Evolutionary conservation across 2,888 invertebrate genomes (phyloP).

Genomic region (Euzetes globulus): DNA sequence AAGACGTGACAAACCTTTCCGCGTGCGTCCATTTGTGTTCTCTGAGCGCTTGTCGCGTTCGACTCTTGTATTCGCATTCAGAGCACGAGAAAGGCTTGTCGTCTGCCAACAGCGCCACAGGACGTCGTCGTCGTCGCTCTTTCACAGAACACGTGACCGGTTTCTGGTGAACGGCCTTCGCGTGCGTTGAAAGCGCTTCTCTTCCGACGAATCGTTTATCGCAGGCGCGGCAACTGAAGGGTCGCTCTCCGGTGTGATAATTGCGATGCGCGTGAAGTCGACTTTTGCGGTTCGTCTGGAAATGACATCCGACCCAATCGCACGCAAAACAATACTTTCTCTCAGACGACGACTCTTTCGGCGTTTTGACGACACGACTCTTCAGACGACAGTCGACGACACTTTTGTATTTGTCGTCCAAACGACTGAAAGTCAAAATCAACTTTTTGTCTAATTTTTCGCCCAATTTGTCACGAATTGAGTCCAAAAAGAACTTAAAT

Average conservation of each 20-base stretch:
- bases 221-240: not conserved
- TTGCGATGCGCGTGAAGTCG: not conserved
- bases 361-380: too few relatives aligned
- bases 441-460: not conserved
- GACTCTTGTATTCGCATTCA: not conserved
- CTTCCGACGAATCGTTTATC: not conserved
- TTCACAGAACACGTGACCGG: not conserved
- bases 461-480: not conserved
- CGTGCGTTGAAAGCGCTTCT: not conserved
- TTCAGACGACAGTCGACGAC: not conserved
- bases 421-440: not conserved
- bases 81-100: not conserved
- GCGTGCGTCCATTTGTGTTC: not conserved
- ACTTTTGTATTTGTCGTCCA: not conserved
- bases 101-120: too few relatives aligned
- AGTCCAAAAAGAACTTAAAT: not conserved
- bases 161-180: not conserved
- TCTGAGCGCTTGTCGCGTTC: not conserved
- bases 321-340: not conserved
- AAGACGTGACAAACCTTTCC: not conserved
- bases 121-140: too few relatives aligned
- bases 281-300: not conserved
- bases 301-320: not conserved
- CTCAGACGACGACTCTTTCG: not conserved
- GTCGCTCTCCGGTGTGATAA: conserved; percentile 4